Base-by-base conservation (phyloP, 2,888 invertebrate species). In the Pseudococcus longispinus region DNA sequence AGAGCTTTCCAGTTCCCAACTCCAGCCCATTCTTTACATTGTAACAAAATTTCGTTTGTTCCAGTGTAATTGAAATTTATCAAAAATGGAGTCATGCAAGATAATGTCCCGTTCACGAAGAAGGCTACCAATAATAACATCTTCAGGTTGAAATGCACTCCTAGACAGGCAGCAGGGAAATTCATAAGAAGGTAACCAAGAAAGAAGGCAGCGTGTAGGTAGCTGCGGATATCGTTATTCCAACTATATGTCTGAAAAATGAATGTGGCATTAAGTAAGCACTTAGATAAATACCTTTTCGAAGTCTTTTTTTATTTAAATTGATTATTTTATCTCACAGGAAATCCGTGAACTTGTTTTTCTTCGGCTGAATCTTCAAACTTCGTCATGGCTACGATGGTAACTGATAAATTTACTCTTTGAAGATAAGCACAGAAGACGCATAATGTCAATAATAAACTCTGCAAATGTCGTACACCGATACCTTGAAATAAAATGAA, bases 161-260 rank as follows among this genome's bases (percentile, higher is more conserved):
- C 93, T 60, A 94, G 89, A 77, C 92, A 90, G n/a, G 92, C 91
- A 3, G 93, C 93, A 0, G 94, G 94, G 1, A 96, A 91, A 91
- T 96, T 96, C 26, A 94, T 93, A 8, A 94, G 89, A 1, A 95
- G 92, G 90, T 96, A 96, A 1, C 96, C 96, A 95, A 95, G 95
- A 90, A 95, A 95, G 89, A 94, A 95, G 0, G 94, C 93, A 65
- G 94, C 94, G 15, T 94, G 90, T 0, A 94, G 91, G 87, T 93
- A 89, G 0, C 93, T 93, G 89, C 93, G 93, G 0, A 92, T 91
- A 77, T 91, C 90, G 55, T 91, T 91, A 60, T 91, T 90, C 95
- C 95, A 95, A 4, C 92, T 89, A 88, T 92, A 94, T 42, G 92
- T 91, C 94, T 86, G 94, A 90, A 18, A 88, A 18, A 55, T 32